Evolutionary conservation across 2,113 vertebrate species (phyloP).

Genomic region (Ploceus nigricollis): DNA sequence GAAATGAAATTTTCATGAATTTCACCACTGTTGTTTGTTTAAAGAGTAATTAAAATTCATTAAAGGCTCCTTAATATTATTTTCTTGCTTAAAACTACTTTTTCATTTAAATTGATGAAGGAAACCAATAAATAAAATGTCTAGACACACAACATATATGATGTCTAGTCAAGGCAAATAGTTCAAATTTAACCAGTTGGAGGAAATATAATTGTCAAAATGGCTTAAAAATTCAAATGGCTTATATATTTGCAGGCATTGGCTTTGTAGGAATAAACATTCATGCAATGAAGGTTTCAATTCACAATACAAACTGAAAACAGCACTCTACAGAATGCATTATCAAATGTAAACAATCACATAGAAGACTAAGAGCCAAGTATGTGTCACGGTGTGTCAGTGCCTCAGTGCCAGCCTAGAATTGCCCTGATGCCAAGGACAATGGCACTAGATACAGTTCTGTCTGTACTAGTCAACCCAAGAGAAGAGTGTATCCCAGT

Average conservation of each 20-base stretch:
- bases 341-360: background rate
- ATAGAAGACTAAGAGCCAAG: background rate
- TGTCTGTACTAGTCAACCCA: background rate
- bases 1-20: background rate
- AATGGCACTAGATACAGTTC: background rate
- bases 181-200: background rate
- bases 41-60: background rate
- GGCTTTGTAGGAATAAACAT: background rate
- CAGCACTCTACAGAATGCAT: background rate
- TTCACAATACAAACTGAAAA: background rate
- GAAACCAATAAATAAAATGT: background rate
- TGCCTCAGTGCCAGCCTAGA: background rate
- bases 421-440: background rate
- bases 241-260: background rate
- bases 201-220: background rate
- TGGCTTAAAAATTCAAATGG: background rate
- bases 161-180: background rate
- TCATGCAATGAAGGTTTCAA: background rate
- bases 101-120: background rate
- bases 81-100: background rate
- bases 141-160: background rate
- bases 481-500: background rate
- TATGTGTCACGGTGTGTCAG: background rate
- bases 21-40: background rate
- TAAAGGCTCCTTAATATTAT: background rate